These are phyloP conservation scores for Anableps anableps DNA, from an alignment of 2,797 vertebrate species.

Conservation along the genomic window DNA sequence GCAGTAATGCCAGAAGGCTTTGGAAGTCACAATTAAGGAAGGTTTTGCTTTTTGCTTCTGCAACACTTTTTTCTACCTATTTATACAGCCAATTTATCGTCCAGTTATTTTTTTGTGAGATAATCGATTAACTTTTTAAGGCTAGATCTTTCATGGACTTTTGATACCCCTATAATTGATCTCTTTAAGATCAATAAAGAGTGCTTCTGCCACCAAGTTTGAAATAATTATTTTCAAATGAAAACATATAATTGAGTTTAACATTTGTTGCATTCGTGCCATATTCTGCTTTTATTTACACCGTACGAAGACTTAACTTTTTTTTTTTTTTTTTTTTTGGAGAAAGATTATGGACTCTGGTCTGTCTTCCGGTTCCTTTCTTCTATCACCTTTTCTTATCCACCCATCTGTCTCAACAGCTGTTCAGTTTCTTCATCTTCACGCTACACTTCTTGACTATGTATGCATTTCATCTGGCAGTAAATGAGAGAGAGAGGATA, in stretches of 20 bases:
- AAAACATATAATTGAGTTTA: neutral
- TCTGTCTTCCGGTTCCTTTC: conserved; percentile 28
- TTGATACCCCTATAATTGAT: neutral
- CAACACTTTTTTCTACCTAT: neutral
- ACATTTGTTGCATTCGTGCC: neutral
- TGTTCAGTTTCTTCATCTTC: conserved; percentile 40
- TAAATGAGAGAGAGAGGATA: conserved; percentile 56
- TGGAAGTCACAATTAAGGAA: neutral
- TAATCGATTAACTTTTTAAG: no score
- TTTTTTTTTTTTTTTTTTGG: neutral
- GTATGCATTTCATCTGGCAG: conserved; percentile 67
- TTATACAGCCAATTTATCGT: neutral
- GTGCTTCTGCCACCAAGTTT: neutral
- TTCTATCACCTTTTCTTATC: conserved; percentile 46
- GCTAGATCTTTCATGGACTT: neutral
- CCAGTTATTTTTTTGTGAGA: neutral
- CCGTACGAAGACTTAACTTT: neutral
- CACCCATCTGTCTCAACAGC: conserved; percentile 71
- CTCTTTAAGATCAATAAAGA: neutral
- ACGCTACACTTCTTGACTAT: conserved; percentile 41
- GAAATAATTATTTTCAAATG: neutral
- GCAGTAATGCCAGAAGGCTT: neutral
- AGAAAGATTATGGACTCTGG: conserved; percentile 10
- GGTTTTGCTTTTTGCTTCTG: neutral
- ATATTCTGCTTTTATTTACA: neutral